Conservation (phyloP, 2,888 invertebrate species). For the Lamellibrachia satsuma region DNA sequence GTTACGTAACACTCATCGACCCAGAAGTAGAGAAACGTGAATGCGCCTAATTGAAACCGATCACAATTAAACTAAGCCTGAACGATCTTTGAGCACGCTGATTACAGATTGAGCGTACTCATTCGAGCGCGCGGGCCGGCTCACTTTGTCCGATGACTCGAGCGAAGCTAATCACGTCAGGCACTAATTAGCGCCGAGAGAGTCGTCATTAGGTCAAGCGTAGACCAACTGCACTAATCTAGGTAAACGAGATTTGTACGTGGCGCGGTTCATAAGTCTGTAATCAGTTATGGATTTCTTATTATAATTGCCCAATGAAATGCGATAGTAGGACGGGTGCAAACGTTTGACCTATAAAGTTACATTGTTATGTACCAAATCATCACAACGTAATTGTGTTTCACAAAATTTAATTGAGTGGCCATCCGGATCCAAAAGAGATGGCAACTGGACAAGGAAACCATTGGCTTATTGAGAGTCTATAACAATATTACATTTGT, state of each 20-base stretch:
- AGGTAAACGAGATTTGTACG: background rate
- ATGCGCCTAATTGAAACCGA: background rate
- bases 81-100: background rate
- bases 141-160: background rate
- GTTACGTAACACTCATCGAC: slow-evolving; percentile 8
- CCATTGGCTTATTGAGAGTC: no score
- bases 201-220: slow-evolving; percentile 6
- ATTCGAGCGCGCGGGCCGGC: background rate
- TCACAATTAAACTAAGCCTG: slow-evolving; percentile 12
- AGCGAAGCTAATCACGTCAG: background rate
- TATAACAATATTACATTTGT: no score
- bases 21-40: background rate
- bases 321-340: background rate
- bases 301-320: background rate
- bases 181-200: slow-evolving; percentile 13
- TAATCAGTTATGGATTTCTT: slow-evolving; percentile 1
- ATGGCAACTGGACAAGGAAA: no score
- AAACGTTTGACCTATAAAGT: background rate
- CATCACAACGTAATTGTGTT: no score
- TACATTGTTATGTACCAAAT: background rate
- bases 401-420: no score
- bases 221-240: background rate
- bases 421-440: no score
- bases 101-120: background rate
- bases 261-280: background rate